A percentile compares a stretch with the other conserved stretches of the same genome.
Conservation (phyloP, 2,797 vertebrate genomes). For the Eospalax fontanierii region DNA sequence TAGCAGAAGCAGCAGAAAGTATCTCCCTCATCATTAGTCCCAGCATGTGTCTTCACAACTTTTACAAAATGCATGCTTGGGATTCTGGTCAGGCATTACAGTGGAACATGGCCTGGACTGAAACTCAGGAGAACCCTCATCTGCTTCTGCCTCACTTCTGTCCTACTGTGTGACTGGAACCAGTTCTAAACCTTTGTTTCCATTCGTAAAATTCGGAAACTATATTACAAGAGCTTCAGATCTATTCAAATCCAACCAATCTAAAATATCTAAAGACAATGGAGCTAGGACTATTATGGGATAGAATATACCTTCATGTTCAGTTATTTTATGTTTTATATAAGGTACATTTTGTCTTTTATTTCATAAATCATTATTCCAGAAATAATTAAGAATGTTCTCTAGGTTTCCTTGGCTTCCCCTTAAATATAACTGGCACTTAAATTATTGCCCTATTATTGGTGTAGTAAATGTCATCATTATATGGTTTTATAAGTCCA, state of each 20-base stretch:
- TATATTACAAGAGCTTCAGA: not conserved
- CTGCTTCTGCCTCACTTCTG: not conserved
- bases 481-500: not conserved
- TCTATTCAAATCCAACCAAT: not conserved
- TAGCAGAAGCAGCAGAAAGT: not conserved
- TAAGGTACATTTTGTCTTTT: constrained; percentile 4
- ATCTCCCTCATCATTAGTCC: not conserved
- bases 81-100: not conserved
- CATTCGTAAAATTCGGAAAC: not conserved
- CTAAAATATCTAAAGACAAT: not conserved
- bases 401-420: not conserved
- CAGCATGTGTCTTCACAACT: not conserved
- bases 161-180: not conserved
- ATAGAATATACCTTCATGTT: constrained; percentile 11
- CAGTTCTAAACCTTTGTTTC: constrained; percentile 14
- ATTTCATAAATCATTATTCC: not conserved
- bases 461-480: not conserved
- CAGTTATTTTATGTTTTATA: not conserved
- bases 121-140: not conserved
- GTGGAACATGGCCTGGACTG: not conserved
- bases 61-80: not conserved
- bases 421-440: not conserved
- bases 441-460: not conserved
- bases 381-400: not conserved
- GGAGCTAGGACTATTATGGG: not conserved